Percentiles rank a stretch among this genome's conserved stretches.
phyloP scores from a whole-genome alignment of 2,113 vertebrate genomes.

The Tachuris rubrigastra region DNA sequence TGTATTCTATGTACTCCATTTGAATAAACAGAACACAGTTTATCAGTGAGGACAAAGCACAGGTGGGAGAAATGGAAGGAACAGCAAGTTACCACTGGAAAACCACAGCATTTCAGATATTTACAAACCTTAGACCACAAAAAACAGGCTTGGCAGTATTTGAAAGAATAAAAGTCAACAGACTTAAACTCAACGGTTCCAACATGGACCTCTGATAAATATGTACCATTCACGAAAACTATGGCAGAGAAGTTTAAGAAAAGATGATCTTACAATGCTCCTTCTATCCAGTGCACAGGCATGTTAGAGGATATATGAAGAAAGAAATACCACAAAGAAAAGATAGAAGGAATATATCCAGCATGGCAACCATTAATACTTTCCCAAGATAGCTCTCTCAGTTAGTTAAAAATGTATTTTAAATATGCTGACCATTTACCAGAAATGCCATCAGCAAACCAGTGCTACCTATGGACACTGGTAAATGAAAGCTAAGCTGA shows the following conservation, averaged over 20 bases:
- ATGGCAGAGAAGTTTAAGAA: background rate
- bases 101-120: background rate
- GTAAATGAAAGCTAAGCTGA: background rate
- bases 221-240: background rate
- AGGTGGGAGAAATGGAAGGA: background rate
- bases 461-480: background rate
- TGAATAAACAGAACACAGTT: background rate
- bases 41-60: background rate
- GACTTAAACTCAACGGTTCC: background rate
- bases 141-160: background rate
- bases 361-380: background rate
- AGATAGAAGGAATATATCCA: background rate
- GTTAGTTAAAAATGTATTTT: background rate
- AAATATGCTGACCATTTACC: background rate
- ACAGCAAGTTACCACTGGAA: background rate
- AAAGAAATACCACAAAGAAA: background rate
- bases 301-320: background rate
- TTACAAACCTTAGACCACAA: background rate
- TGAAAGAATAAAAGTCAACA: background rate
- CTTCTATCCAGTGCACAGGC: background rate
- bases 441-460: background rate
- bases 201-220: background rate
- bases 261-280: background rate
- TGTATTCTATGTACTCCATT: background rate
- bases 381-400: background rate